A percentile compares a stretch with the other conserved stretches of the same genome.
These are phyloP conservation scores for Cepphus grylle DNA, from an alignment of 2,113 vertebrate genomes.

Conservation along the genomic window DNA sequence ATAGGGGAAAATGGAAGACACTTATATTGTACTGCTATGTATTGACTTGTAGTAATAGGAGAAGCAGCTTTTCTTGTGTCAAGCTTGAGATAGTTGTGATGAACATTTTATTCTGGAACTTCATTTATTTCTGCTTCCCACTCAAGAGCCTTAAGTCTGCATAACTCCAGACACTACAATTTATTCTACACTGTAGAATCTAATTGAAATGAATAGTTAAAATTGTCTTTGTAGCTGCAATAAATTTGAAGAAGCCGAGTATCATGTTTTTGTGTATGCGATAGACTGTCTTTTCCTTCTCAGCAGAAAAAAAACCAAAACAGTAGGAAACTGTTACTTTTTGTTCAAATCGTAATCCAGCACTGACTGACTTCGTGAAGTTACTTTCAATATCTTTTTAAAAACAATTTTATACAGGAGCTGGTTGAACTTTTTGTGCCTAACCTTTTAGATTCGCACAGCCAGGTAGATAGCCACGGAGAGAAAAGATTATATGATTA, in stretches of 20 bases:
- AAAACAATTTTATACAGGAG: not conserved
- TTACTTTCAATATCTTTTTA: not conserved
- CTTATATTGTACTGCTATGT: constrained; percentile 56
- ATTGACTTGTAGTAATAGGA: constrained; percentile 52
- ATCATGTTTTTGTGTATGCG: not conserved
- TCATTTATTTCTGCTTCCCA: constrained; percentile 48
- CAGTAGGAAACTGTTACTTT: not conserved
- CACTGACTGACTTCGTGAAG: not conserved
- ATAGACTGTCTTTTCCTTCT: not conserved
- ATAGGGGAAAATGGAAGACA: constrained; percentile 72
- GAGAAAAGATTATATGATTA: not conserved
- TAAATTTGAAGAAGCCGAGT: not conserved
- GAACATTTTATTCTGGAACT: constrained; percentile 59
- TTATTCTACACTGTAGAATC: not conserved
- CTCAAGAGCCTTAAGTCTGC: constrained; percentile 10
- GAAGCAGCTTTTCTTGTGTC: constrained; percentile 57
- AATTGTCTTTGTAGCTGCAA: not conserved
- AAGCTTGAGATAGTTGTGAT: constrained; percentile 48
- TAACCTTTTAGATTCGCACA: not conserved
- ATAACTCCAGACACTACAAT: constrained; percentile 4
- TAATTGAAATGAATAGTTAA: not conserved
- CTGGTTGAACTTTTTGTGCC: not conserved
- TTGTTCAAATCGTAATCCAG: not conserved
- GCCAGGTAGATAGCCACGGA: not conserved
- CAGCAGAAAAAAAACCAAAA: not conserved